These are phyloP conservation scores for Malurus splendens DNA, from an alignment of 2,797 vertebrate species.

Conservation along the genomic window DNA sequence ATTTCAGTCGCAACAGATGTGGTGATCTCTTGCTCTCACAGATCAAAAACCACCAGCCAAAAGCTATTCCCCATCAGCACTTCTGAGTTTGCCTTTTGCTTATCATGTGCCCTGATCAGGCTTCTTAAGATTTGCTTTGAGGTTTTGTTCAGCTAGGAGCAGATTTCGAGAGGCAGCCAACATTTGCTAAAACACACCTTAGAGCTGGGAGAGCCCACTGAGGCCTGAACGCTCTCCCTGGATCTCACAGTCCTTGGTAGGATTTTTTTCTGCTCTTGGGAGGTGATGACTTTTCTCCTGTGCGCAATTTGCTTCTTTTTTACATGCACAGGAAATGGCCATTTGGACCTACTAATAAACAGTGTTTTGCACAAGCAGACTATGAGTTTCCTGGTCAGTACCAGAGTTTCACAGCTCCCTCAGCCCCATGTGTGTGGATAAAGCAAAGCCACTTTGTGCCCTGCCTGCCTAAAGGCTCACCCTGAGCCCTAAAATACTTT, in stretches of 20 bases:
- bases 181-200: background rate
- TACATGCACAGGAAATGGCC: background rate
- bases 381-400: background rate
- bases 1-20: background rate
- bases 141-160: background rate
- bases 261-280: background rate
- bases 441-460: background rate
- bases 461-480: background rate
- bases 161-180: background rate
- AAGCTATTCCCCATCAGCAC: background rate
- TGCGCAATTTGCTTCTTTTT: background rate
- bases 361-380: background rate
- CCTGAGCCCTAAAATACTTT: background rate
- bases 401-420: background rate
- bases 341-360: background rate
- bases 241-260: background rate
- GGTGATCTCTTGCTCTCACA: background rate
- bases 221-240: background rate
- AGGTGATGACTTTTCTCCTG: background rate
- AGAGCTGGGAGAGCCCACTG: background rate
- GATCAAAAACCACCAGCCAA: background rate
- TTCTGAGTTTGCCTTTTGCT: background rate
- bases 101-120: background rate
- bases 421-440: background rate
- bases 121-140: background rate